Evolutionary conservation across 2,888 invertebrate genomes (phyloP), one percentile per base, ranked within the genome.

Genomic region (Chymomyza procnemis): DNA sequence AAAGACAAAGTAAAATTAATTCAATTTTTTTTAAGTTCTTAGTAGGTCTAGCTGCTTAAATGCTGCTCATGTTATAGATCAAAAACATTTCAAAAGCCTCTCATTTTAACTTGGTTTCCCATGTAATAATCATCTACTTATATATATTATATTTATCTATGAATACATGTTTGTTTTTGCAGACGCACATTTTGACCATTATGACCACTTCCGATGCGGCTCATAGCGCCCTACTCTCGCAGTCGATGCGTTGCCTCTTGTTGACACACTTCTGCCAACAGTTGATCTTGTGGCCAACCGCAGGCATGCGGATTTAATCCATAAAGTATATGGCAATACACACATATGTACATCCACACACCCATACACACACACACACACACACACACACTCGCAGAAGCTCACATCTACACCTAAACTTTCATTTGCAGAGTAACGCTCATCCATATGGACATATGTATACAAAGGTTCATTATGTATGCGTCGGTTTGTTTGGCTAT

Each of bases 231-330:
- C 46, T 46, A 34, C 41, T 4, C 76, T 73, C 67, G 65, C 64
- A 61, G 68, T 69, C 67, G 65, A 72, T 69, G 74, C 67, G 73
- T 65, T 70, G 74, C 68, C 72, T 79, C 77, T 82, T 85, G 88
- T 88, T 85, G 88, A 85, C 85, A 85, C 84, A 88, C 84, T 88
- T 86, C 87, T 87, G 84, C 88, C 88, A 85, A 84, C 88, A 86
- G 85, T 88, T 85, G 84, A 85, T 85, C 84, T 85, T 88, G 86
- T 79, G 84, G 81, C 76, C 75, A 73, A 84, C 84, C 84, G 79
- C 88, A 85, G 84, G 84, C 88, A 85, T 84, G 87, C 80, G 83
- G 83, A 83, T 85, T 87, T 87, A 84, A 84, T 87, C 88, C 86
- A 87, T 87, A 84, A 87, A 87, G 84, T 86, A 84, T 84, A 84